Percentiles rank a stretch among this genome's conserved stretches.
phyloP scores from a whole-genome alignment of 2,888 invertebrate genomes.

The Parnassius glacialis region DNA sequence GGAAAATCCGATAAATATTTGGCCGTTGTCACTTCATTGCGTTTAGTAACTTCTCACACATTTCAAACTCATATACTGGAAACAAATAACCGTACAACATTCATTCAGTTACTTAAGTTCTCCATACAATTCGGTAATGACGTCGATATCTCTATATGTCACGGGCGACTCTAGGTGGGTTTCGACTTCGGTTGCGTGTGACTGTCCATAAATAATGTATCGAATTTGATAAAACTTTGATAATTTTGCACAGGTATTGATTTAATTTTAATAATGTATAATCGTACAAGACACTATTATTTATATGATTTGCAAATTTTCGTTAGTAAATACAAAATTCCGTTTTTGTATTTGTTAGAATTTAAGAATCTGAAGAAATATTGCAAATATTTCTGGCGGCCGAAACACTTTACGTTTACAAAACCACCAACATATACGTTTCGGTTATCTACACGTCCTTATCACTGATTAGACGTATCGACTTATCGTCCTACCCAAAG shows the following conservation, averaged over 20 bases:
- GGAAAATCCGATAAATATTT: not conserved
- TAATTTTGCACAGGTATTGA: not conserved
- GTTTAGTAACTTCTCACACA: too few relatives aligned
- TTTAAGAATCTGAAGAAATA: too few relatives aligned
- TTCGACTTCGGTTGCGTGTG: conserved; percentile 7
- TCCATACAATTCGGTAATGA: conserved; percentile 24
- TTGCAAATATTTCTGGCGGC: not conserved
- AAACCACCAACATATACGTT: conserved; percentile 50
- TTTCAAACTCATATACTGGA: not conserved
- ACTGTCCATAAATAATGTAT: conserved; percentile 25
- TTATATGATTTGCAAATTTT: too few relatives aligned
- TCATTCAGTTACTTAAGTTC: conserved; percentile 11
- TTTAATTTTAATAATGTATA: not conserved
- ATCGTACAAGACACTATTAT: too few relatives aligned
- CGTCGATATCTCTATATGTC: conserved; percentile 17
- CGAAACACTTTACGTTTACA: conserved; percentile 1
- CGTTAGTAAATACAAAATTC: too few relatives aligned
- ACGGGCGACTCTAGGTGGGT: conserved; percentile 22
- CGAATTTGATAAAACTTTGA: conserved; percentile 1
- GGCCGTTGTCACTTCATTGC: too few relatives aligned
- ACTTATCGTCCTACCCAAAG: conserved; percentile 64
- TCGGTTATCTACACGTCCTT: conserved; percentile 61
- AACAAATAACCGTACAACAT: conserved; percentile 1
- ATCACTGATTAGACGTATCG: conserved; percentile 75
- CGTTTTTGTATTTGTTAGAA: too few relatives aligned